Base-by-base conservation (phyloP, 2,113 vertebrate species). In the Lynx canadensis region DNA sequence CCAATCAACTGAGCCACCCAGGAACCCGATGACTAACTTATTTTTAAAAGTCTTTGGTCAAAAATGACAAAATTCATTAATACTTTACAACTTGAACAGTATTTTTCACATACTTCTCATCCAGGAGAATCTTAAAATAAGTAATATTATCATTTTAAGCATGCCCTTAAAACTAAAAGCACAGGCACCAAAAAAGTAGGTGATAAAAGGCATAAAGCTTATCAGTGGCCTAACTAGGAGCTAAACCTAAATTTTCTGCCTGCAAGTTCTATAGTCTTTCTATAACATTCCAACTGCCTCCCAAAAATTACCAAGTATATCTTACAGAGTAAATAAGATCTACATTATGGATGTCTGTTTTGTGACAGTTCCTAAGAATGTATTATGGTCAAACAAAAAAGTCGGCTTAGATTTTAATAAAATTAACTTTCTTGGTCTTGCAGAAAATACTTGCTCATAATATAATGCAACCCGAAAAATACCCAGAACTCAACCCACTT, bases 121-220 rank as follows among this genome's bases (percentile, higher is more conserved):
- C 65, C 45, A 95, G 19, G 3, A 81, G 41, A 95, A 76, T 85
- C 48, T 57, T 89, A 97, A 96, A 60, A 84, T 87, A 95, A 84
- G 15, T 63, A 91, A 85, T 23, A 68, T 9, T 57, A 23, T 65
- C 15, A 91, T 66, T 90, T 96, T 80, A 94, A 84, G 41, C 3
- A 36, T 79, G 23, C 12, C 91, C 83, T 96, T 96, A 63, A 45
- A 97, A 90, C 41, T 94, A 94, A 96, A 97, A 69, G 57, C 41
- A 92, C 0, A 91, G 27, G 41, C 29, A 95, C 73, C 27, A 25
- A 95, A 38, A 97, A 86, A 94, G 50, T 57, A 90, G 86, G 25
- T 81, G 57, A 94, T 69, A 55, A 74, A 88, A 68, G 15, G 12
- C 5, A 82, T 38, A 94, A 92, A 81, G 19, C 27, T 81, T 41